Percentiles rank a stretch among this genome's conserved stretches.
These are phyloP conservation scores for Dermolepida albohirtum DNA, from an alignment of 2,888 invertebrate genomes.

Conservation along the genomic window DNA sequence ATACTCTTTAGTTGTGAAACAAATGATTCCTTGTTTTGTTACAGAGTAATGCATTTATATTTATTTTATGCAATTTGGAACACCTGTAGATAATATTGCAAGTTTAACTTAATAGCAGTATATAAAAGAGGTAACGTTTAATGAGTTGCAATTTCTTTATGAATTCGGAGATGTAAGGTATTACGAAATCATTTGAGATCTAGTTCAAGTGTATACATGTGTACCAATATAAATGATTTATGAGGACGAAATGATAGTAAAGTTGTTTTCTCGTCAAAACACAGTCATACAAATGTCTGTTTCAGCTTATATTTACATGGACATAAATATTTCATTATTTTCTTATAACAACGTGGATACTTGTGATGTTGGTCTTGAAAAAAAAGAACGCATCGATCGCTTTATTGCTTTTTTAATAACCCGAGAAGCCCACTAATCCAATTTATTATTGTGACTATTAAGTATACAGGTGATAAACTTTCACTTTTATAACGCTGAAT, in stretches of 20 bases:
- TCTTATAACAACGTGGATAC: conserved; percentile 6
- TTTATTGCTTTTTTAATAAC: conserved; percentile 19
- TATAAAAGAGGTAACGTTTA: no score
- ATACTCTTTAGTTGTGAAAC: no score
- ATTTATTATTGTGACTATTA: conserved; percentile 13
- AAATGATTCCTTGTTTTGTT: no score
- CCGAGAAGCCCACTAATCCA: conserved; percentile 24
- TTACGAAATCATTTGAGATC: no score
- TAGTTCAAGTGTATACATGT: no score
- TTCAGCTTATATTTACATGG: conserved; percentile 20
- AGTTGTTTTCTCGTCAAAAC: conserved; percentile 5
- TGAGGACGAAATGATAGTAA: not conserved
- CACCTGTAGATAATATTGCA: no score
- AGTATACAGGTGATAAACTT: conserved; percentile 30
- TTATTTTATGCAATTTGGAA: no score
- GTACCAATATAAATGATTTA: no score
- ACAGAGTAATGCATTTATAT: no score
- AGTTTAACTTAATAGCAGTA: no score
- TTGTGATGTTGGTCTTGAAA: conserved; percentile 2
- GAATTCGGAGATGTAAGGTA: no score
- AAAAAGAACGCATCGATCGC: conserved; percentile 1
- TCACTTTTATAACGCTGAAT: conserved; percentile 10
- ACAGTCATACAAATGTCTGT: conserved; percentile 14
- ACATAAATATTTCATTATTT: conserved; percentile 37
- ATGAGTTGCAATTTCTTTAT: no score